Conservation (phyloP, 37 sponge, comb jelly and placozoan genomes). For the Oscarella lobularis region DNA sequence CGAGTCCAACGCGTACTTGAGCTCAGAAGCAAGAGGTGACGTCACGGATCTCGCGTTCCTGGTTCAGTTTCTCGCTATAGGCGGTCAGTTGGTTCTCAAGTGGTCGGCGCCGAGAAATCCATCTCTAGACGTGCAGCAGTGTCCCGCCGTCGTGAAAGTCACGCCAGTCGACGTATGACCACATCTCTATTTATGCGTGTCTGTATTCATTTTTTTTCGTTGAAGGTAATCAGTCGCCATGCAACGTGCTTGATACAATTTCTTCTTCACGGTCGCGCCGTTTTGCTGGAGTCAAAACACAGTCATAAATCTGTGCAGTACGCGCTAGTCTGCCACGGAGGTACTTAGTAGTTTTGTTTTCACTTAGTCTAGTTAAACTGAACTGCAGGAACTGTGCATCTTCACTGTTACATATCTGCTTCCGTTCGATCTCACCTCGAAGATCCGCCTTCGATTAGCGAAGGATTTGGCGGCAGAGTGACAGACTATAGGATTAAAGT, state of each 20-base stretch:
- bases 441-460: conserved; percentile 81
- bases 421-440: conserved; percentile 40
- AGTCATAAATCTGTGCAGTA: too few relatives aligned
- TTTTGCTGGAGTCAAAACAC: too few relatives aligned
- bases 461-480: conserved; percentile 67
- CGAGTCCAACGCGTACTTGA: neutral
- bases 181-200: neutral
- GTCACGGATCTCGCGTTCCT: too few relatives aligned
- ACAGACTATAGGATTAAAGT: conserved; percentile 71
- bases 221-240: neutral
- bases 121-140: neutral
- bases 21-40: neutral
- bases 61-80: too few relatives aligned
- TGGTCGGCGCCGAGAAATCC: too few relatives aligned
- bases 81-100: too few relatives aligned
- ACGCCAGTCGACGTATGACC: neutral
- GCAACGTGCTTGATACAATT: neutral
- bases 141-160: neutral
- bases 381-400: neutral
- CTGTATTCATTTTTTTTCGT: neutral
- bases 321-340: too few relatives aligned
- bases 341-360: too few relatives aligned
- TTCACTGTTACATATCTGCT: neutral
- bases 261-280: neutral
- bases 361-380: too few relatives aligned